Conservation (phyloP, 2,888 invertebrate species). For the Coleophora deauratella region DNA sequence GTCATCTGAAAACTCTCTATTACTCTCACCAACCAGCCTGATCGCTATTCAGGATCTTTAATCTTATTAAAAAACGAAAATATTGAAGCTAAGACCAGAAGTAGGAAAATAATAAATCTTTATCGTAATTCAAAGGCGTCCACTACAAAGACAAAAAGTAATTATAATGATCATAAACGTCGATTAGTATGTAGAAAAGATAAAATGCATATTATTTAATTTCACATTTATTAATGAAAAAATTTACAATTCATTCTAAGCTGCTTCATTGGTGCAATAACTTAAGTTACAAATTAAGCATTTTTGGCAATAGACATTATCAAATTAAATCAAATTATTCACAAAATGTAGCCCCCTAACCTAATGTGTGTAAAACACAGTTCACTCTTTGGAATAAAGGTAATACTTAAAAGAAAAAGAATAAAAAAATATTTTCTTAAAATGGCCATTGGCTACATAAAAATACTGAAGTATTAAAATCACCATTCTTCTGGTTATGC, state of each 20-base stretch:
- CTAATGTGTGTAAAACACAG: conserved; percentile 16
- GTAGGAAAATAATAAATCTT: too few relatives aligned
- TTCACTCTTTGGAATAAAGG: conserved; percentile 34
- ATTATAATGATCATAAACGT: too few relatives aligned
- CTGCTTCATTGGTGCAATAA: conserved; percentile 34
- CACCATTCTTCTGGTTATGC: neutral
- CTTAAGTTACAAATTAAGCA: conserved; percentile 30
- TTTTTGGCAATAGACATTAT: conserved; percentile 33
- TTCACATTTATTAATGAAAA: conserved; percentile 53
- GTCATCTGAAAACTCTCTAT: too few relatives aligned
- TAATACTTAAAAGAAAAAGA: conserved; percentile 22
- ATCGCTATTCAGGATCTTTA: too few relatives aligned
- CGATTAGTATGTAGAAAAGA: neutral
- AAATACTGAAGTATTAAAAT: conserved; percentile 4
- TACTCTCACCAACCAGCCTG: too few relatives aligned
- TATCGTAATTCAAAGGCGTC: too few relatives aligned
- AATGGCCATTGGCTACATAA: conserved; percentile 9
- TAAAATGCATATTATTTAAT: conserved; percentile 17
- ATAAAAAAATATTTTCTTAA: conserved; percentile 18
- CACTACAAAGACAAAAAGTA: too few relatives aligned
- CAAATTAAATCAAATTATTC: neutral
- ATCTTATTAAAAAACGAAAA: too few relatives aligned
- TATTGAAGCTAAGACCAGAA: too few relatives aligned
- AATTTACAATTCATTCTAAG: conserved; percentile 52
- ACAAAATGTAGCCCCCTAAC: conserved; percentile 1